A percentile compares a stretch with the other conserved stretches of the same genome.
Conservation (phyloP, 2,888 invertebrate species). For the Diarsia mendica region DNA sequence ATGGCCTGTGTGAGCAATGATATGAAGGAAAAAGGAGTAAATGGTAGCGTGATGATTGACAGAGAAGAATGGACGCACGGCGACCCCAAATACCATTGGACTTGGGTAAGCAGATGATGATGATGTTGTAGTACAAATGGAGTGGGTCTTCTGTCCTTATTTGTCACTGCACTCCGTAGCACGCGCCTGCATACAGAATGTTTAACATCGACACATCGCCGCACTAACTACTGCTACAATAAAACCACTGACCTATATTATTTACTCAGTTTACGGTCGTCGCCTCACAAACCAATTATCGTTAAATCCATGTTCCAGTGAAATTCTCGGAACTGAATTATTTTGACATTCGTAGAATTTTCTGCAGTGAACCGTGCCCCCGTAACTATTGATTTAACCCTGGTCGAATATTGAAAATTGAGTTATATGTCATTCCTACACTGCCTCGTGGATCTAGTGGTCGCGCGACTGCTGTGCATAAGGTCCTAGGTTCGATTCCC, state of each 20-base stretch:
- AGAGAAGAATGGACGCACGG: too few relatives aligned
- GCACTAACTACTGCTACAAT: background rate
- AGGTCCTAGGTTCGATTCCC: too few relatives aligned
- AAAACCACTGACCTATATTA: constrained; percentile 32
- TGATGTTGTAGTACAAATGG: too few relatives aligned
- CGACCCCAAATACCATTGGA: too few relatives aligned
- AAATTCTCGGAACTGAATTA: background rate
- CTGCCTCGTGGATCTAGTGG: too few relatives aligned
- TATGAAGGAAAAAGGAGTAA: too few relatives aligned
- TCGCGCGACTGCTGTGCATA: too few relatives aligned
- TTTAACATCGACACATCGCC: background rate
- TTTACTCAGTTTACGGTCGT: background rate
- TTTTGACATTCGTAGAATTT: background rate
- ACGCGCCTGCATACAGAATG: constrained; percentile 20
- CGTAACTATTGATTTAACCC: background rate
- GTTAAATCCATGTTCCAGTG: background rate
- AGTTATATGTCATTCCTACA: background rate
- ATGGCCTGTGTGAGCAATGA: too few relatives aligned
- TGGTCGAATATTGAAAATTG: background rate
- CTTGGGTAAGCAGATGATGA: too few relatives aligned
- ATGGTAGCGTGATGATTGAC: too few relatives aligned
- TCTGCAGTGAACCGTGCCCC: background rate
- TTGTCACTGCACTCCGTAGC: background rate
- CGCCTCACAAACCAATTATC: constrained; percentile 24
- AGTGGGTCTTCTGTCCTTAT: background rate